These are phyloP conservation scores for Cotesia chilonis DNA, from an alignment of 1,140 invertebrate genomes.

Conservation along the genomic window DNA sequence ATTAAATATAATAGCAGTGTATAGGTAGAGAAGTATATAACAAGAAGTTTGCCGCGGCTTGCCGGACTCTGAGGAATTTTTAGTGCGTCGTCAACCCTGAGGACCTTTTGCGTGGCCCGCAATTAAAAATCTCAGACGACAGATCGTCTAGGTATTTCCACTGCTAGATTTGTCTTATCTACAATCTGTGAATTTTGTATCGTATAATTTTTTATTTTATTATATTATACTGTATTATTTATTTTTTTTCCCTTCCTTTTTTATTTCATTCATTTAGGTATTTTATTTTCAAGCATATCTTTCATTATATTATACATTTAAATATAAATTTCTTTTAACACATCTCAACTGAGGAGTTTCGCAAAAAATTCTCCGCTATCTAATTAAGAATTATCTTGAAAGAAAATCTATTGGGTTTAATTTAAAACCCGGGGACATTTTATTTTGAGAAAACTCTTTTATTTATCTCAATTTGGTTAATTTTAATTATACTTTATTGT, in stretches of 20 bases:
- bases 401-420: conserved; percentile 17
- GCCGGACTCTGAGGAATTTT: conserved; percentile 28
- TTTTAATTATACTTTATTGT: not conserved
- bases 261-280: conserved; percentile 4
- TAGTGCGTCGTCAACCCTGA: conserved; percentile 30
- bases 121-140: conserved; percentile 30
- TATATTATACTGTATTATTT: not conserved
- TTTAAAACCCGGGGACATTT: not conserved
- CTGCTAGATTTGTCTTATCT: conserved; percentile 22
- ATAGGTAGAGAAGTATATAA: conserved; percentile 3
- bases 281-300: conserved; percentile 1
- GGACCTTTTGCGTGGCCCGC: conserved; percentile 14
- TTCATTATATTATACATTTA: not conserved
- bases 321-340: conserved; percentile 6
- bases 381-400: conserved; percentile 16
- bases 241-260: not conserved
- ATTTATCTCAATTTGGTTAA: not conserved
- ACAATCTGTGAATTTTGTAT: conserved; percentile 18
- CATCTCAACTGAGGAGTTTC: not conserved
- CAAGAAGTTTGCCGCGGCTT: not conserved
- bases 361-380: conserved; percentile 19
- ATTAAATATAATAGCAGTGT: no score
- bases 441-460: not conserved
- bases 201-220: conserved; percentile 17
- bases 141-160: conserved; percentile 29